Evolutionary conservation across 2,797 vertebrate genomes (phyloP), one percentile per base, ranked within the genome.

Genomic region (Lycodopsis pacificus): DNA sequence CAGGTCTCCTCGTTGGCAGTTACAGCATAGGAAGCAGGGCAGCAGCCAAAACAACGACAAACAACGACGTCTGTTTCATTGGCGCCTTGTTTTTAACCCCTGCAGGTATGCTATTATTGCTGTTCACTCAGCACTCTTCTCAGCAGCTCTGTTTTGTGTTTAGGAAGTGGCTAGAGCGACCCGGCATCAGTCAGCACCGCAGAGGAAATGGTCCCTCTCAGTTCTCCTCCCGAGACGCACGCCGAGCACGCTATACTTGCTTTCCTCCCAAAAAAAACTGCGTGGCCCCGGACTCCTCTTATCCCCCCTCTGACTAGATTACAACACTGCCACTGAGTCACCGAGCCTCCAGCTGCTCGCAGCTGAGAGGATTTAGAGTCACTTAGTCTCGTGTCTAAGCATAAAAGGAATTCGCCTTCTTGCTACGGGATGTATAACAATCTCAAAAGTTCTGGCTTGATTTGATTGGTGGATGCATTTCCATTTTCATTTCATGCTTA

Each of bases 1-100:
- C 95, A 90, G 92, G 95, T 96, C 91, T 86, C 82, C 38, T 70
- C 11, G 53, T 79, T 90, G 92, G 81, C 94, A 81, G 91, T 93
- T 94, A 78, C 76, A 74, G 64, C 32, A 38, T 34, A 66, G 38
- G 58, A 86, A 82, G 65, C 32, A 46, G 68, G 22, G n/a, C 15
- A 38, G 65, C 71, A 81, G 74, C 86, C 74, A 81, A 38, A 80
- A 85, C 63, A 38, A 53, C 65, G 46, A 48, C 17, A 19, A 27
- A 27, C 25, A 27, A 27, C 27, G 3, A 27, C 27, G 2, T 27
- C 27, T 3, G 3, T 27, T 27, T 27, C 27, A 27, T 27, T 27
- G 3, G 3, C 27, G 27, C 27, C 3, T 59, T 81, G 74, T 92
- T 91, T 81, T 82, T 79, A 71, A 82, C 80, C 88, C 91, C 91